Percentiles rank a stretch among this genome's conserved stretches.
Evolutionary conservation across 2,797 vertebrate genomes (phyloP).

Genomic region (Myotis myotis): DNA sequence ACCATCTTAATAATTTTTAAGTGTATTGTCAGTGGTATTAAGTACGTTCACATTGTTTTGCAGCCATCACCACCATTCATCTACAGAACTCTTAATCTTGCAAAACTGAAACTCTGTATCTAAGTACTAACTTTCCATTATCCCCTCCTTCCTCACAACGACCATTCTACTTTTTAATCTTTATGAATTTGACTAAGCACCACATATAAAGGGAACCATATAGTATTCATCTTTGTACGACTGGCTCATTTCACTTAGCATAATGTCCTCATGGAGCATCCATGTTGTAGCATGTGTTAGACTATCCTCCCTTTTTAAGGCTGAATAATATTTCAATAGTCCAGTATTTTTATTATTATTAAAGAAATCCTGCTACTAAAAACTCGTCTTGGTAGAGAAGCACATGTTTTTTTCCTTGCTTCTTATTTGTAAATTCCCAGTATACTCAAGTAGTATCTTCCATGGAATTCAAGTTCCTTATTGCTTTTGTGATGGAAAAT

Average conservation of each 20-base stretch:
- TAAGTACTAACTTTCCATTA: not conserved
- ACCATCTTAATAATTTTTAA: not conserved
- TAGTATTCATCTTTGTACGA: not conserved
- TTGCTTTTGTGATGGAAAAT: slow-evolving; percentile 4
- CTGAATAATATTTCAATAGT: not conserved
- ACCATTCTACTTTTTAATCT: not conserved
- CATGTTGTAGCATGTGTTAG: not conserved
- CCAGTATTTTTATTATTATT: not conserved
- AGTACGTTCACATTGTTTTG: not conserved
- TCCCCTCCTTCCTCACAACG: not conserved
- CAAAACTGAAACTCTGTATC: not conserved
- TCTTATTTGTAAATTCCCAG: not conserved
- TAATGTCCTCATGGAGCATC: not conserved
- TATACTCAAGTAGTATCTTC: not conserved
- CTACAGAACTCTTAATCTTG: not conserved
- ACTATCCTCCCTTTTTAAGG: not conserved
- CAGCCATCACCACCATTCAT: not conserved
- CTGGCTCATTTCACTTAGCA: not conserved
- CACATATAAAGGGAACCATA: not conserved
- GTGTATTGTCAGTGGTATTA: not conserved
- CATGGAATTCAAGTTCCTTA: not conserved
- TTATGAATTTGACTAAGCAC: not conserved
- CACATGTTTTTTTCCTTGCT: not conserved
- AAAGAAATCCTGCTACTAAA: not conserved
- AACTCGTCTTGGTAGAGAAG: not conserved